Evolutionary conservation across 2,888 invertebrate genomes (phyloP), one percentile per base, ranked within the genome.

Genomic region (Parochlus steinenii): DNA sequence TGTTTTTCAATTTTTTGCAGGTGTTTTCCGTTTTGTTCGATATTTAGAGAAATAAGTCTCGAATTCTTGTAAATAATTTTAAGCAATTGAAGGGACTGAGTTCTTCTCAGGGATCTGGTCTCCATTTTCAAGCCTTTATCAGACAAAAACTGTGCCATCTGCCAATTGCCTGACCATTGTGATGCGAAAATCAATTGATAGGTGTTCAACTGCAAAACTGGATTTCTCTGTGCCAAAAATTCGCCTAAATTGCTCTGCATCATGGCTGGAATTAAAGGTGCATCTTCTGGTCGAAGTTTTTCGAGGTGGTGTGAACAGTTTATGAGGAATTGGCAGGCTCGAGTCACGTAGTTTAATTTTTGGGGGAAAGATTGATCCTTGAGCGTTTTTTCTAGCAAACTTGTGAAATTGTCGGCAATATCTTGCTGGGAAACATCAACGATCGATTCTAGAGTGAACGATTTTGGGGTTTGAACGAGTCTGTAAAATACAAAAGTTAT

Each of bases 51-150:
- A n/a, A 50, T 45, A 4, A 53, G 37, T 28, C 48, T 46, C 33
- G 45, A 54, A 44, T 74, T 69, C 31, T 63, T 62, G 50, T 74
- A 79, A 43, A 78, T 72, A 3, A 69, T 59, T n/a, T 62, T 58
- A 29, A 79, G 50, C 39, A 80, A 55, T 47, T 77, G 74, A 2
- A 75, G 47, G 0, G 74, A 74, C 56, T 79, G 78, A 41, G 66
- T 70, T 27, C 73, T 65, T 16, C 74, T 62, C 46, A 71, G 79
- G 19, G 71, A 69, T 40, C 77, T 62, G 3, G 75, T 65, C 14
- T 64, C 62, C 12, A 56, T 52, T 35, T 65, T 63, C 40, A 79
- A 72, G 34, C 71, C 61, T 47, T 68, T 69, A 16, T 67, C 59
- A n/a, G 69, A 58, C 33, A 78, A 49, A 32, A 66, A 48, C 1